A percentile compares a stretch with the other conserved stretches of the same genome.
These are phyloP conservation scores for Zophobas morio DNA, from an alignment of 1,140 invertebrate species.

Conservation along the genomic window DNA sequence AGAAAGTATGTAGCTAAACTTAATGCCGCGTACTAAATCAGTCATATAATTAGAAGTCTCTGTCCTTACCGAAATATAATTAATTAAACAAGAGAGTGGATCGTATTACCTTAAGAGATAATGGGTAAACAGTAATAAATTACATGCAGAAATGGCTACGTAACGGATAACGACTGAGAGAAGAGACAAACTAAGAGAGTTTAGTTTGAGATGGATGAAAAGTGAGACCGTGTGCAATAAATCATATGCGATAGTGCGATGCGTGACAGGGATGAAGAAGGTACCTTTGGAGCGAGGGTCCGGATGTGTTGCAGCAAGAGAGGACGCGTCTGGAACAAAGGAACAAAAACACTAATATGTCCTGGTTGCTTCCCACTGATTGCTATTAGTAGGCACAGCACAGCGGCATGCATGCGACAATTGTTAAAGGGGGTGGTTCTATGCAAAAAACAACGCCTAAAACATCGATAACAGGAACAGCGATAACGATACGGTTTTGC, in stretches of 20 bases:
- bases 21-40: conserved; percentile 36
- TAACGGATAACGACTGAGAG: conserved; percentile 37
- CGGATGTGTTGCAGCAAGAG: conserved; percentile 64
- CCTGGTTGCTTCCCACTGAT: conserved; percentile 53
- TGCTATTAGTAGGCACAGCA: conserved; percentile 56
- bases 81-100: conserved; percentile 43
- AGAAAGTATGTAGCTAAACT: conserved; percentile 22
- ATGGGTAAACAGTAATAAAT: conserved; percentile 43
- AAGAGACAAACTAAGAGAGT: conserved; percentile 13
- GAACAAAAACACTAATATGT: conserved; percentile 63
- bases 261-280: conserved; percentile 56
- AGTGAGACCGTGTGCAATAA: conserved; percentile 49
- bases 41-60: conserved; percentile 33
- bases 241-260: conserved; percentile 55
- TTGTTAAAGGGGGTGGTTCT: conserved; percentile 8
- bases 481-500: conserved; percentile 43
- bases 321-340: conserved; percentile 66
- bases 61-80: conserved; percentile 43
- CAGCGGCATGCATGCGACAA: conserved; percentile 54
- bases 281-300: conserved; percentile 65
- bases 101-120: conserved; percentile 42
- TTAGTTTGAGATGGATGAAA: conserved; percentile 39
- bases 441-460: conserved; percentile 23
- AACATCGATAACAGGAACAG: conserved; percentile 41
- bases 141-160: conserved; percentile 40